Conservation (phyloP, 2,888 invertebrate species). For the Lasioglossum marginatum region DNA sequence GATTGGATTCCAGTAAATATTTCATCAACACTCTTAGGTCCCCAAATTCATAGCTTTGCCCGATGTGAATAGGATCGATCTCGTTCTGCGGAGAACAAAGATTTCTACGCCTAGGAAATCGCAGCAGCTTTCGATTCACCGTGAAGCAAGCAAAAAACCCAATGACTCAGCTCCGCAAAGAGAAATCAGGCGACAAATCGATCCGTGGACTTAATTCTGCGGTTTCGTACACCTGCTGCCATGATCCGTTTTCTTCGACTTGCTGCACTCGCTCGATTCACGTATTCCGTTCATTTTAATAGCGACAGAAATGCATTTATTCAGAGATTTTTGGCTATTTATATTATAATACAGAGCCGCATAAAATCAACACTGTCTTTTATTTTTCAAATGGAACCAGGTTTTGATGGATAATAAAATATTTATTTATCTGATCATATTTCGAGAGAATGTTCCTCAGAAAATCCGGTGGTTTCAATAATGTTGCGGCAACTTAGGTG, state of each 20-base stretch:
- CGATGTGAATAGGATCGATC: neutral
- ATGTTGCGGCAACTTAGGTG: constrained; percentile 50
- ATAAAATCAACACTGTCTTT: too few species aligned
- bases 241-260: constrained; percentile 31
- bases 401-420: neutral
- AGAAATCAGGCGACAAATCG: constrained; percentile 72
- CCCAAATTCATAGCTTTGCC: neutral
- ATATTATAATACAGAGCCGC: too few species aligned
- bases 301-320: too few species aligned
- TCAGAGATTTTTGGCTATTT: too few species aligned
- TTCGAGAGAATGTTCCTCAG: too few species aligned
- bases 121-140: constrained; percentile 63
- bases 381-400: neutral
- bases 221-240: constrained; percentile 43
- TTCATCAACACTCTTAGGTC: neutral
- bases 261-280: neutral
- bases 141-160: constrained; percentile 61
- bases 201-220: constrained; percentile 59
- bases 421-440: too few species aligned
- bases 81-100: constrained; percentile 42
- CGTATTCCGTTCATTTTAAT: neutral
- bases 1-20: neutral
- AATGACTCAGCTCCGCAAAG: constrained; percentile 70
- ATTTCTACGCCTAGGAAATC: constrained; percentile 68
- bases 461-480: neutral